Conservation (phyloP, 2,113 vertebrate genomes). For the Phyllostomus hastatus region DNA sequence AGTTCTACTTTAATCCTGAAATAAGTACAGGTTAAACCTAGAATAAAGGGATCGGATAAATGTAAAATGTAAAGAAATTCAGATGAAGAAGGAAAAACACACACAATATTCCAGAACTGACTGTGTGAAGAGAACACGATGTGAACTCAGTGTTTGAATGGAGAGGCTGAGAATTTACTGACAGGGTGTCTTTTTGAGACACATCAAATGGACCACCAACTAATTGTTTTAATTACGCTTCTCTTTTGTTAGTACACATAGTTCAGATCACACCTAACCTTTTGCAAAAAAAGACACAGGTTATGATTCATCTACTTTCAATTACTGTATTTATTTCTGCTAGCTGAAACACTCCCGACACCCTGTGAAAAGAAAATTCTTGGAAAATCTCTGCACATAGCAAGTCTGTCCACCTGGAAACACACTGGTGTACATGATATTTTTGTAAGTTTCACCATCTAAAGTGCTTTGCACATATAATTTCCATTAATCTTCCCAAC, state of each 20-base stretch:
- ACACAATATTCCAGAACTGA: neutral
- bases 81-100: neutral
- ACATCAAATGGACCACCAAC: neutral
- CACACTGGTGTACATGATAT: constrained; percentile 50
- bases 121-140: neutral
- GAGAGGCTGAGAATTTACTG: neutral
- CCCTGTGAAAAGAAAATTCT: constrained; percentile 65
- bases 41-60: neutral
- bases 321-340: constrained; percentile 71
- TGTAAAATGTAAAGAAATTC: neutral
- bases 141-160: neutral
- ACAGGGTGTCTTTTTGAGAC: neutral
- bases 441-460: constrained; percentile 54
- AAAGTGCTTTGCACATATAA: constrained; percentile 52
- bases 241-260: constrained; percentile 38
- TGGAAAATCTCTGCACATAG: constrained; percentile 65
- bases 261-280: constrained; percentile 45
- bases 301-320: constrained; percentile 61
- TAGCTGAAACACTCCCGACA: constrained; percentile 67
- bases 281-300: constrained; percentile 35
- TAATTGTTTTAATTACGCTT: constrained; percentile 50
- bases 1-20: neutral
- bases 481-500: constrained; percentile 54
- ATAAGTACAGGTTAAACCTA: neutral
- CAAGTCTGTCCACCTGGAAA: constrained; percentile 68